Percentiles rank a stretch among this genome's conserved stretches.
These are phyloP conservation scores for Botrylloides violaceus DNA, from an alignment of 23 tunicate genomes.

Conservation along the genomic window DNA sequence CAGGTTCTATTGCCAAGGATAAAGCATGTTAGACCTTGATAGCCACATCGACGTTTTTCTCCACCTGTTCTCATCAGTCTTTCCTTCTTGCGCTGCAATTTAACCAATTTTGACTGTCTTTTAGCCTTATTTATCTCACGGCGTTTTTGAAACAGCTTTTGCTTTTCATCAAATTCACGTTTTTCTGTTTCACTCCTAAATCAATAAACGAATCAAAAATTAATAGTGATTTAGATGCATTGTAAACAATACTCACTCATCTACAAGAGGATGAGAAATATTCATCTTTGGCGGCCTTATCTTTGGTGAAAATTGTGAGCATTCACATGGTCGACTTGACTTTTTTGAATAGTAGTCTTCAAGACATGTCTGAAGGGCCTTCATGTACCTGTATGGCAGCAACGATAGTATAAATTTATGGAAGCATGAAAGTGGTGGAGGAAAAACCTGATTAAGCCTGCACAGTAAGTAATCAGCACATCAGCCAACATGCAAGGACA, in stretches of 20 bases:
- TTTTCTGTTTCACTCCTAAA: slow-evolving; percentile 2
- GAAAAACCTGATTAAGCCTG: no score
- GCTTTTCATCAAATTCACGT: neutral
- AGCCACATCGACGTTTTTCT: slow-evolving; percentile 4
- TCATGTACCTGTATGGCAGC: slow-evolving; percentile 25
- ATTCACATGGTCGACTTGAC: slow-evolving; percentile 8
- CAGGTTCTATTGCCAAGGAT: slow-evolving; percentile 22
- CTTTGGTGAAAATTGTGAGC: slow-evolving; percentile 6
- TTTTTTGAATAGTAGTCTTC: neutral
- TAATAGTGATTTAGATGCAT: neutral
- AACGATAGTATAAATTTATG: no score
- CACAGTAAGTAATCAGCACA: no score
- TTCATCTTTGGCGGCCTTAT: neutral
- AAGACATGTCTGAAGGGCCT: slow-evolving; percentile 11
- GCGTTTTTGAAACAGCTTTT: slow-evolving; percentile 2
- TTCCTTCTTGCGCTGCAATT: neutral
- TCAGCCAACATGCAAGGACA: no score
- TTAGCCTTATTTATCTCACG: neutral
- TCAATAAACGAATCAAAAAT: neutral
- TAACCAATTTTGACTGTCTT: slow-evolving; percentile 2
- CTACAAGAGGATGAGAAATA: slow-evolving; percentile 6
- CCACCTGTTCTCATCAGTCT: neutral
- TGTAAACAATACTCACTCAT: neutral
- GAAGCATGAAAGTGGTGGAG: no score
- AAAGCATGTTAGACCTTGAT: slow-evolving; percentile 66